Evolutionary conservation across 2,888 invertebrate species (phyloP), one percentile per base, ranked within the genome.

Genomic region (Hirtodrosophila alboralis): DNA sequence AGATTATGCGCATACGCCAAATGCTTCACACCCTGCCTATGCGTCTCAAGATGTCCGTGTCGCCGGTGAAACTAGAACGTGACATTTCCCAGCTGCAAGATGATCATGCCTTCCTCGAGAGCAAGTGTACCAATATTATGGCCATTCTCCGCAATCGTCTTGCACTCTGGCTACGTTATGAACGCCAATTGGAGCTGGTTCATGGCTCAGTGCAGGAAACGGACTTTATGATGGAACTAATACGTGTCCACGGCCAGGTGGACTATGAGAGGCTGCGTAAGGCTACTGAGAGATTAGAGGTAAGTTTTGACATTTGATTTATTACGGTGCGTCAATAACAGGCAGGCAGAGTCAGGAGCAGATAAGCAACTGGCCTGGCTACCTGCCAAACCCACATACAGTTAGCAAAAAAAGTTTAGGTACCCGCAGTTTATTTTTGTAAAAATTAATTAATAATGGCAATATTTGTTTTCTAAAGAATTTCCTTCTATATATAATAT

Each of bases 191-290:
- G 72, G 96, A 96, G 77, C 86, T 94, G 88, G 95, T 96, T 8
- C 95, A 96, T 65, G 94, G 95, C 44, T 95, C 95, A 0, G 95
- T 96, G 0, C 93, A 95, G 52, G 96, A 96, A 80, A 95, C 96
- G 0, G 96, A 96, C 88, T 96, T 96, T 81, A 96, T 96, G 96
- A 95, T 96, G 91, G 96, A 96, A 72, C 91, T 96, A 57, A 91
- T 96, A 9, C 95, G 95, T 0, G 95, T 96, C 0, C 96, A 96
- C 87, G 96, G 96, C 1, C 94, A 95, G 62, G 95, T 96, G 10
- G 96, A 96, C 89, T 96, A 96, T 84, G 95, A 96, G 68, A 92
- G 96, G 6, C 91, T 96, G 56, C 92, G 95, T 47, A 96, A 95
- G 87, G 96, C 96, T 33, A 96, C 96, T 0, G 96, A 96, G 90